Base-by-base conservation (phyloP, 2,113 vertebrate species). In the Dromaius novaehollandiae region DNA sequence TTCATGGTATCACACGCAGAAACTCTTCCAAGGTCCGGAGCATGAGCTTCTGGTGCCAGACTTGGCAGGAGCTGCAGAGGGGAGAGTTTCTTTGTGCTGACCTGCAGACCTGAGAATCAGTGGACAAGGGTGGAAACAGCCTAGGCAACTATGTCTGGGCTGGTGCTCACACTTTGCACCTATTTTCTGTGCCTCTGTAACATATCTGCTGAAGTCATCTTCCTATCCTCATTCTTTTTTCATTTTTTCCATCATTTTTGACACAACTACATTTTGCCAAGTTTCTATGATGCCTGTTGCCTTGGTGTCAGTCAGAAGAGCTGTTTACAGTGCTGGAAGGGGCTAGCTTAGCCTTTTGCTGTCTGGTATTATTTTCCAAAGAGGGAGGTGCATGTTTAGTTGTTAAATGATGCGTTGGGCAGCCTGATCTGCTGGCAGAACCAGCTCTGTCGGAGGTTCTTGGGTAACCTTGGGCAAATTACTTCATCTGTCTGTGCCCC, bases 401-500 rank as follows among this genome's bases (percentile, higher is more conserved):
- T 44, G 28, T 11, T 73, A 46, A 46, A 75, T 40, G 26, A 44
- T 40, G 30, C 17, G 26, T 38, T 32, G 50, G 16, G 63, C 34
- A 61, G 42, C 61, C 18, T n/a, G 38, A 9, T 55, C 53, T 46
- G 76, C 51, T 86, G 69, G 32, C 76, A 50, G 44, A 48, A 75
- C 48, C 48, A 80, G 53, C 55, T 82, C 46, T 91, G 73, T 78
- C 34, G n/a, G 9, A 70, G 70, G 42, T 74, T 68, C 71, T 79
- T 46, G 63, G 48, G 38, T 74, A 42, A 48, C 64, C 20, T 20
- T 78, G 73, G 30, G 51, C 73, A 44, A 86, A 55, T 11, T 2
- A 8, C 40, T 79, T 89, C 20, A 58, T 58, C 34, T 0, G 0
- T 40, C 40, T 73, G 19, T 36, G n/a, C n/a, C 36, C 11, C 24